phyloP scores from a whole-genome alignment of 2,113 vertebrate genomes.

The Cercopithecus mona region DNA sequence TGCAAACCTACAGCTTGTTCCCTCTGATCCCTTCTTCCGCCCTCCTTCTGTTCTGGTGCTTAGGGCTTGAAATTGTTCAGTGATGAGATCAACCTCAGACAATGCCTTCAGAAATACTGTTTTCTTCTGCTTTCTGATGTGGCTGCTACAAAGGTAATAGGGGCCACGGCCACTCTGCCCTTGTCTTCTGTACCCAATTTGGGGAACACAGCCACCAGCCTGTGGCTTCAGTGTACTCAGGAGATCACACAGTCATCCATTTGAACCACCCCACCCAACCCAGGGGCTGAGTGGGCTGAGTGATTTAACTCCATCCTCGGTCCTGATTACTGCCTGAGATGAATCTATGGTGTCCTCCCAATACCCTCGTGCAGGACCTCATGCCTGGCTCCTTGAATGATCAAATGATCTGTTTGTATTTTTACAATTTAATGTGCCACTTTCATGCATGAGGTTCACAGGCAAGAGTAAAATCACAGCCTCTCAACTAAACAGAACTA shows the following conservation, averaged over 20 bases:
- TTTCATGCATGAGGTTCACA: background rate
- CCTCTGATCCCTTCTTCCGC: background rate
- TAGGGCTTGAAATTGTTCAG: slow-evolving; percentile 17
- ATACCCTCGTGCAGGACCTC: background rate
- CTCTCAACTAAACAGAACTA: background rate
- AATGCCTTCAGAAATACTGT: background rate
- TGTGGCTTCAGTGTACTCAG: background rate
- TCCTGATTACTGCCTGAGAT: background rate
- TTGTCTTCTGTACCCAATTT: background rate
- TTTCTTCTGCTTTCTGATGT: background rate
- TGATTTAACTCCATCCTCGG: background rate
- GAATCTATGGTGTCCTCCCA: background rate
- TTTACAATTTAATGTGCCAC: background rate
- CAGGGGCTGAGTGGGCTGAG: background rate
- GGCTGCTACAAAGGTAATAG: background rate
- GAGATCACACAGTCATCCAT: background rate
- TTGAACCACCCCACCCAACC: background rate
- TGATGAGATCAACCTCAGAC: background rate
- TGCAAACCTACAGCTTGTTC: background rate
- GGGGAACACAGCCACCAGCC: background rate
- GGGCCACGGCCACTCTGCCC: background rate
- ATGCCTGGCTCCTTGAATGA: background rate
- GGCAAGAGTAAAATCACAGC: background rate
- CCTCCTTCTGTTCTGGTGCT: background rate
- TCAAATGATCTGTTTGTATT: background rate